Evolutionary conservation across 1,140 invertebrate genomes (phyloP).

Genomic region (Vanessa atalanta): DNA sequence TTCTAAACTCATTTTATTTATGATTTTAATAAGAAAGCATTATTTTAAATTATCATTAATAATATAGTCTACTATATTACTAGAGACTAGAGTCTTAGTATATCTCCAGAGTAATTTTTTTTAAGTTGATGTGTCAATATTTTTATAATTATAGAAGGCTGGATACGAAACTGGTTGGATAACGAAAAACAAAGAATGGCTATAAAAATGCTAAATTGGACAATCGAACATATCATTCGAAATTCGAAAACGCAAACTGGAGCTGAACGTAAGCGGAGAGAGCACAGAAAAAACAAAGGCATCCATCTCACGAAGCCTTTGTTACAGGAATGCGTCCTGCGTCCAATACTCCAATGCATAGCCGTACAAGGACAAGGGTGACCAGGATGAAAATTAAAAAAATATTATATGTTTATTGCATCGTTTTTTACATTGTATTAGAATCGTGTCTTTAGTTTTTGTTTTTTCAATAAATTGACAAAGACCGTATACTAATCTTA

Average conservation of each 20-base stretch:
- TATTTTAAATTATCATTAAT: too few relatives aligned
- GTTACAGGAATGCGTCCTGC: slow-evolving; percentile 49
- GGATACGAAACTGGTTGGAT: neutral
- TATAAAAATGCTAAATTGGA: slow-evolving; percentile 24
- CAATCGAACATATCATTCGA: slow-evolving; percentile 32
- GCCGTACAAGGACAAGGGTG: slow-evolving; percentile 22
- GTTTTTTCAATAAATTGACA: too few relatives aligned
- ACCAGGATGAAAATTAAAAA: slow-evolving; percentile 7
- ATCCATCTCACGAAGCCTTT: slow-evolving; percentile 49
- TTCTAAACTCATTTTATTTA: too few relatives aligned
- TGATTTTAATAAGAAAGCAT: too few relatives aligned
- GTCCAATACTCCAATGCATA: slow-evolving; percentile 41
- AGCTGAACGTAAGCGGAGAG: slow-evolving; percentile 16
- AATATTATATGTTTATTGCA: neutral
- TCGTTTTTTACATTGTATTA: too few relatives aligned
- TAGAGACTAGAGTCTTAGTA: too few relatives aligned
- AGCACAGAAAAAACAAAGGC: slow-evolving; percentile 49
- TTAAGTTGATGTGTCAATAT: too few relatives aligned
- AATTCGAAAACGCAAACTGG: slow-evolving; percentile 29
- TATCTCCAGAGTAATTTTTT: too few relatives aligned
- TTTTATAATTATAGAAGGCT: neutral
- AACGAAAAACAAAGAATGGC: slow-evolving; percentile 2
- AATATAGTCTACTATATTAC: too few relatives aligned
- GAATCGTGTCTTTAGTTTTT: too few relatives aligned
- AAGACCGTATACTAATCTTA: too few relatives aligned